These are phyloP conservation scores for Clostera curtula DNA, from an alignment of 2,888 invertebrate genomes.

Conservation along the genomic window DNA sequence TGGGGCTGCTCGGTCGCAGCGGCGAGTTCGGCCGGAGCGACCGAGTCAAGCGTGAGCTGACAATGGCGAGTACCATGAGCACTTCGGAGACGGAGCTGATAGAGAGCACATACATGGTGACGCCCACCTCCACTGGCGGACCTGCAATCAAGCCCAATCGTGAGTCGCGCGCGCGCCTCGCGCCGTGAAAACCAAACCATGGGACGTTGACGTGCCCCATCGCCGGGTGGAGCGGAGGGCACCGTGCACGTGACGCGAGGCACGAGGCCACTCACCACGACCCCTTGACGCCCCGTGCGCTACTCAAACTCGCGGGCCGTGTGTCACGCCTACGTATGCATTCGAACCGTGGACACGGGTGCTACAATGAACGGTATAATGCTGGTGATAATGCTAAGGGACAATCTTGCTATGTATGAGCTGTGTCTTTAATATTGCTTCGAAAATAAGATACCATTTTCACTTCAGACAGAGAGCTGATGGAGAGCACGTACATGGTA, in stretches of 20 bases:
- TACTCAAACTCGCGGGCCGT: constrained; percentile 19
- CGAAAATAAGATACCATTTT: constrained; percentile 77
- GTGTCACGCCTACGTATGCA: constrained; percentile 40
- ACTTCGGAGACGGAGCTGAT: constrained; percentile 99
- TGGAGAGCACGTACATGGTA: constrained; percentile 90
- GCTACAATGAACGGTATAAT: constrained; percentile 71
- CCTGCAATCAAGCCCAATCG: constrained; percentile 83
- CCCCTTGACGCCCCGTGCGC: constrained; percentile 19
- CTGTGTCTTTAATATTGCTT: constrained; percentile 62
- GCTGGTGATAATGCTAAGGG: constrained; percentile 68
- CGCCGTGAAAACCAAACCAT: constrained; percentile 66
- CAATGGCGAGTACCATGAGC: constrained; percentile 88
- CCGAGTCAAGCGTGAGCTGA: constrained; percentile 70
- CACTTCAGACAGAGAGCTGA: constrained; percentile 90
- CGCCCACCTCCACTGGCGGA: constrained; percentile 97
- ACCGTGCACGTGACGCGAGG: constrained; percentile 27
- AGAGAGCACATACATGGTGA: constrained; percentile 98
- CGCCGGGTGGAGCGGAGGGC: constrained; percentile 38
- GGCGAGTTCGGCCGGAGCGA: constrained; percentile 47
- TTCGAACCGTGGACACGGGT: constrained; percentile 71
- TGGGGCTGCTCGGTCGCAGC: constrained; percentile 71
- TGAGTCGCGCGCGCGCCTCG: constrained; percentile 54
- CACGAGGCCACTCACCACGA: constrained; percentile 11
- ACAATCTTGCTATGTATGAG: constrained; percentile 65
- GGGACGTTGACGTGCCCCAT: constrained; percentile 56